Evolutionary conservation across 53 echinoderm and acorn worm genomes (phyloP), one percentile per base, ranked within the genome.

Genomic region (Patiria pectinifera): DNA sequence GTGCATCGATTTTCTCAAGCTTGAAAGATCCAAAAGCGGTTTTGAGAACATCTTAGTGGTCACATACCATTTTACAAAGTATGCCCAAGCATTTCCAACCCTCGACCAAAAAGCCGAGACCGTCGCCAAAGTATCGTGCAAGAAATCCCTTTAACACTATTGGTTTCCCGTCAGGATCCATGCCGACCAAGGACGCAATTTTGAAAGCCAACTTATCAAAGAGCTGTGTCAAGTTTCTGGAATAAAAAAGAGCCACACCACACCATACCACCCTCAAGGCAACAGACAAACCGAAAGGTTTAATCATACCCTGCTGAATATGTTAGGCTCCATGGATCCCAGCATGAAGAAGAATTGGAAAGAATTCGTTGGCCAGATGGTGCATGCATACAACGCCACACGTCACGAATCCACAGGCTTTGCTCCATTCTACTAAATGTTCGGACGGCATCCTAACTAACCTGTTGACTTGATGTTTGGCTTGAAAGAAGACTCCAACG

Each of bases 161-260:
- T 92, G 94, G 1, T 92, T 94, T 45, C 95, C 94, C 7, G 92
- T 71, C 12, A 16, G 92, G 4, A 45, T 95, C 2, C 95, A 95
- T 46, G 89, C 94, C 2, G 94, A 95, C 88, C 95, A 95, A 69
- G 95, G 95, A 3, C 12, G 83, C 3, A 92, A 95, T 15, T 94
- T 95, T 35, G 92, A 94, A n/a, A 71, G 86, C 11, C 44, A 58
- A 4, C 69, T 94, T 9, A 94, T 94, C 44, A 48, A 22, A 46
- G 86, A 74, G 22, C 13, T 75, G 18, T 71, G 72, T 45, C 19
- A 11, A 4, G 12, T 86, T 43, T 53, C 11, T 11, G 74, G 86
- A 2, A 71, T 86, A 2, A 70, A 74, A 4, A 74, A 89, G 48
- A 79, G 78, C n/a, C 76, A 77, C 53, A 89, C 89, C 58, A 89